Evolutionary conservation across 2,113 vertebrate species (phyloP), one percentile per base, ranked within the genome.

Genomic region (Dipodomys stephensi): DNA sequence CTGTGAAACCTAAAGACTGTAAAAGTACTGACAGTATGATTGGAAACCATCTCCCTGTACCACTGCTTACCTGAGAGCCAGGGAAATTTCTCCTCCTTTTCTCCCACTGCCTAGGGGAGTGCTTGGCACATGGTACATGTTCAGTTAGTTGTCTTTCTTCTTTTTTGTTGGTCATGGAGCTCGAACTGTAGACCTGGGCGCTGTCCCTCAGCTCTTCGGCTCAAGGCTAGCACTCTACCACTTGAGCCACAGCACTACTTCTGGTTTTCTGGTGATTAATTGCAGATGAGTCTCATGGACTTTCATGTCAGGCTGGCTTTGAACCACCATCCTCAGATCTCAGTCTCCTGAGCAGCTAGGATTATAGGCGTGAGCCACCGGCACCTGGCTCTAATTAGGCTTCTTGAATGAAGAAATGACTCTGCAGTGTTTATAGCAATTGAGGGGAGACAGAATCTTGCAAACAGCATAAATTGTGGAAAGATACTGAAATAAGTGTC

Each of bases 401-500:
- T 62, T 49, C 4, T 8, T 65, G 30, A 90, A 65, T 89, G 12
- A 80, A 44, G 80, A 72, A 71, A 35, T 60, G 68, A 49, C 64
- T 4, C 22, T 23, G 68, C 35, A 57, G 7, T 39, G n/a, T 69
- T 79, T 46, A 65, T 9, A 68, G 39, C 22, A 46, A 81, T 77
- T 60, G 53, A 16, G 53, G 18, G 53, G 53, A 57, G 16, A 57
- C 53, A 4, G 53, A 57, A 57, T 57, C 53, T 57, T 13, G 22
- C 78, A 68, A 91, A 92, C 27, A 89, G 53, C n/a, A 83, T 64
- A 25, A 85, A 57, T 18, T 53, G 53, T 57, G 53, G 53, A 57
- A 46, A 95, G 49, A 74, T 65, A 76, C 69, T 69, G 11, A 93
- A 69, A 89, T 89, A 79, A 68, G 49, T 30, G 64, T 4, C 8